Percentiles rank a stretch among this genome's conserved stretches.
Evolutionary conservation across 1,140 invertebrate species (phyloP).

Genomic region (Mercenaria mercenaria): DNA sequence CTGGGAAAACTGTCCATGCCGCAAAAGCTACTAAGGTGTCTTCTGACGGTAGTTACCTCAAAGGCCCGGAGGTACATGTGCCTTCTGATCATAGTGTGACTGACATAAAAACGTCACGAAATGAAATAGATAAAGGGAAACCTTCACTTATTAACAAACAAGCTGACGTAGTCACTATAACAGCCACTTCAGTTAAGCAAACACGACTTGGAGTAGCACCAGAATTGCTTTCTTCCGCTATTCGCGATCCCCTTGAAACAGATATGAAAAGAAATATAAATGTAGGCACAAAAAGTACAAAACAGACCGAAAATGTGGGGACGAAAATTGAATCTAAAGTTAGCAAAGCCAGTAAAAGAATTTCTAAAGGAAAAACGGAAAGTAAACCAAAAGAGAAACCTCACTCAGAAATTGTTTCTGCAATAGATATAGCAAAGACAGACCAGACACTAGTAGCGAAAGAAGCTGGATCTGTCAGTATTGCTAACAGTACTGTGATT

Average conservation of each 20-base stretch:
- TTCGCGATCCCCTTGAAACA: background rate
- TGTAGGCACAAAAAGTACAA: background rate
- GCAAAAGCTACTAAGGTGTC: background rate
- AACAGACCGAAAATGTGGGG: background rate
- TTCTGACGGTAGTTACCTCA: conserved; percentile 36
- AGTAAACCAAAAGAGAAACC: background rate
- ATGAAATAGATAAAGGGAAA: background rate
- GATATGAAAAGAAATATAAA: background rate
- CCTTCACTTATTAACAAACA: background rate
- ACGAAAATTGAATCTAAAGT: background rate
- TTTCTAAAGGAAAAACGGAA: background rate
- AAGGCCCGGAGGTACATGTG: conserved; percentile 24
- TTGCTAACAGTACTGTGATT: background rate
- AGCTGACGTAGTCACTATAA: conserved; percentile 33
- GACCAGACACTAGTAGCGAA: background rate
- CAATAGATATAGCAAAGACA: background rate
- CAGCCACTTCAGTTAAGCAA: background rate
- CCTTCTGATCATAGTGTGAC: conserved; percentile 12
- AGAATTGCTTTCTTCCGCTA: background rate
- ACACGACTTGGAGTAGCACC: background rate
- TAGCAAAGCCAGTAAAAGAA: background rate
- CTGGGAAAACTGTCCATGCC: too few relatives aligned
- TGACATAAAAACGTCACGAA: background rate
- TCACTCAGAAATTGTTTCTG: too few relatives aligned
- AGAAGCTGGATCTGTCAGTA: background rate